Percentiles rank a stretch among this genome's conserved stretches.
Conservation (phyloP, 2,888 invertebrate species). For the Nomada fabriciana region DNA sequence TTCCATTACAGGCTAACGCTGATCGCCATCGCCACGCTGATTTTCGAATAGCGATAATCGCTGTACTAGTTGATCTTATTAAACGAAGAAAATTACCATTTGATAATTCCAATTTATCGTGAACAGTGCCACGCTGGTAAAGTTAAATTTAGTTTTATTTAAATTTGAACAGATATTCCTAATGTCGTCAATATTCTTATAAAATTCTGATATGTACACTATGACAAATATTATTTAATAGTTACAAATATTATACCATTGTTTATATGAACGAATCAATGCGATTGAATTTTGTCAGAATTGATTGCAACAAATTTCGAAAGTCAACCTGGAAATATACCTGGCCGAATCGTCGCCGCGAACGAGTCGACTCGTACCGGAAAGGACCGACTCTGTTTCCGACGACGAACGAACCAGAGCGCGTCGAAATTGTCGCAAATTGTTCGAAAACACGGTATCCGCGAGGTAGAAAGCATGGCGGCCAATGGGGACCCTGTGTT, state of each 20-base stretch:
- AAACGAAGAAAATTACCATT: too few relatives aligned
- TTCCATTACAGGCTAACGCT: too few relatives aligned
- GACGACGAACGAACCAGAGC: slow-evolving; percentile 79
- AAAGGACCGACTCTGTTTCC: slow-evolving; percentile 18
- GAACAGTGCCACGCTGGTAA: too few relatives aligned
- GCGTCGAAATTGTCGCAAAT: slow-evolving; percentile 79
- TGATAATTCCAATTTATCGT: too few relatives aligned
- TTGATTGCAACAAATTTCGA: background rate
- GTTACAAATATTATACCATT: background rate
- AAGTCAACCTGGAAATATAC: background rate
- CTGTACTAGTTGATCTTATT: too few relatives aligned
- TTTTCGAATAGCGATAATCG: too few relatives aligned
- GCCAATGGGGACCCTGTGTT: slow-evolving; percentile 67
- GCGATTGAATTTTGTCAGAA: background rate
- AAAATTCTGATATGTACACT: too few relatives aligned
- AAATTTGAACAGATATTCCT: too few relatives aligned
- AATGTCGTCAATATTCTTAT: too few relatives aligned
- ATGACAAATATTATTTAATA: too few relatives aligned
- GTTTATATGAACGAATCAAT: background rate
- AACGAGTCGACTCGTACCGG: background rate
- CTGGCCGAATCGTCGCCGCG: slow-evolving; percentile 3
- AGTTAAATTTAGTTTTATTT: too few relatives aligned
- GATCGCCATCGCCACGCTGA: too few relatives aligned
- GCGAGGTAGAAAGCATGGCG: slow-evolving; percentile 81
- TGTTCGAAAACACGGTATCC: slow-evolving; percentile 74